Percentiles rank a stretch among this genome's conserved stretches.
These are phyloP conservation scores for Trilocha varians DNA, from an alignment of 2,888 invertebrate genomes.

Conservation along the genomic window DNA sequence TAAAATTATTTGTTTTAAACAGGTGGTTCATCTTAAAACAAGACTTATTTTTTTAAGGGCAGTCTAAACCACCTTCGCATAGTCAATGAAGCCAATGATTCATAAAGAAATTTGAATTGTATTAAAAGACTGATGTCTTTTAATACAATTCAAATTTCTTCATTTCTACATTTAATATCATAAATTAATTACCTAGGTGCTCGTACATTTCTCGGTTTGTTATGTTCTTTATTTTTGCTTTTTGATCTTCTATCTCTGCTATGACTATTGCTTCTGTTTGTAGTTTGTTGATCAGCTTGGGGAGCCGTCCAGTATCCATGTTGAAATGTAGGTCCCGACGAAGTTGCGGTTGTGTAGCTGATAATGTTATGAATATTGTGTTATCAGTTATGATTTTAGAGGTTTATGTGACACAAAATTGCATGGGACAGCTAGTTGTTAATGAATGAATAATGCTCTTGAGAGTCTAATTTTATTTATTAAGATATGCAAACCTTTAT, in stretches of 20 bases:
- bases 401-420: too few relatives aligned
- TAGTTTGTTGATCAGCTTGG: constrained; percentile 25
- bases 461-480: too few relatives aligned
- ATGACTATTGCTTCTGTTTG: constrained; percentile 28
- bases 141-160: not conserved
- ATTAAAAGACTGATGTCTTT: too few relatives aligned
- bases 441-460: too few relatives aligned
- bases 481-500: too few relatives aligned
- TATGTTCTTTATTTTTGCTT: constrained; percentile 56
- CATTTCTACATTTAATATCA: not conserved
- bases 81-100: too few relatives aligned
- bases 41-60: too few relatives aligned
- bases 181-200: constrained; percentile 27
- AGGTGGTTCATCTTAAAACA: too few relatives aligned
- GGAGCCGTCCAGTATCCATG: constrained; percentile 66
- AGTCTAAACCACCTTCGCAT: too few relatives aligned
- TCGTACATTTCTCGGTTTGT: constrained; percentile 33
- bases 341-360: constrained; percentile 48
- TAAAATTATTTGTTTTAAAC: too few relatives aligned
- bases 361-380: not conserved
- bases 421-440: too few relatives aligned
- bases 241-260: constrained; percentile 48
- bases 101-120: too few relatives aligned
- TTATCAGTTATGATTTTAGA: not conserved
- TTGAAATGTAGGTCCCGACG: constrained; percentile 50